These are phyloP conservation scores for Peromyscus melanophrys DNA, from an alignment of 2,797 vertebrate genomes.

Conservation along the genomic window DNA sequence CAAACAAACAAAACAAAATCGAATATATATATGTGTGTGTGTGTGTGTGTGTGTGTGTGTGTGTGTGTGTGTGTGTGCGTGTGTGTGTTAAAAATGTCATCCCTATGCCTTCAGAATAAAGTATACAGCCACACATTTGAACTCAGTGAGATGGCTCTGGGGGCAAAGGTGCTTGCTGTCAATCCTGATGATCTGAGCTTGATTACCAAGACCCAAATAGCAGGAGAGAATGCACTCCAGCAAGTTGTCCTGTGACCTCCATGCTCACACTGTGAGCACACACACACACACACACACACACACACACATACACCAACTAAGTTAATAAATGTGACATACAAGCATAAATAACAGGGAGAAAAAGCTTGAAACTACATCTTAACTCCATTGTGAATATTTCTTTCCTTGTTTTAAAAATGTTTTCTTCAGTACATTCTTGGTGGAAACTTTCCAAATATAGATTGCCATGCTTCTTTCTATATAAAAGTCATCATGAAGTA, in stretches of 20 bases:
- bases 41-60: too few species aligned
- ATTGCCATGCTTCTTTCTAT: not conserved
- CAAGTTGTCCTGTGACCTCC: not conserved
- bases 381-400: slow-evolving; percentile 1
- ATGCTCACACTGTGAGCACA: not conserved
- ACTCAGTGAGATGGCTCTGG: not conserved
- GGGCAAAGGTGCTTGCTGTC: not conserved
- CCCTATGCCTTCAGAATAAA: slow-evolving; percentile 58
- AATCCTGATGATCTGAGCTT: not conserved
- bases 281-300: not conserved
- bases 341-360: slow-evolving; percentile 73
- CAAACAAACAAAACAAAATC: too few species aligned
- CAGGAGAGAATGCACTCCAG: not conserved
- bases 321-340: not conserved
- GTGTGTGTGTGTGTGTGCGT: too few species aligned
- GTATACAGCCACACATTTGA: slow-evolving; percentile 48
- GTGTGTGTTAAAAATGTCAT: slow-evolving; percentile 30
- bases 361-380: slow-evolving; percentile 50
- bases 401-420: slow-evolving; percentile 55
- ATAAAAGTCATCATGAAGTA: slow-evolving; percentile 60
- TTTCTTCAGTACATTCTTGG: slow-evolving; percentile 7
- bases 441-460: slow-evolving; percentile 73
- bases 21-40: too few species aligned
- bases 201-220: not conserved
- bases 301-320: not conserved